phyloP scores from a whole-genome alignment of 2,113 vertebrate species.

The Anthoscopus minutus region DNA sequence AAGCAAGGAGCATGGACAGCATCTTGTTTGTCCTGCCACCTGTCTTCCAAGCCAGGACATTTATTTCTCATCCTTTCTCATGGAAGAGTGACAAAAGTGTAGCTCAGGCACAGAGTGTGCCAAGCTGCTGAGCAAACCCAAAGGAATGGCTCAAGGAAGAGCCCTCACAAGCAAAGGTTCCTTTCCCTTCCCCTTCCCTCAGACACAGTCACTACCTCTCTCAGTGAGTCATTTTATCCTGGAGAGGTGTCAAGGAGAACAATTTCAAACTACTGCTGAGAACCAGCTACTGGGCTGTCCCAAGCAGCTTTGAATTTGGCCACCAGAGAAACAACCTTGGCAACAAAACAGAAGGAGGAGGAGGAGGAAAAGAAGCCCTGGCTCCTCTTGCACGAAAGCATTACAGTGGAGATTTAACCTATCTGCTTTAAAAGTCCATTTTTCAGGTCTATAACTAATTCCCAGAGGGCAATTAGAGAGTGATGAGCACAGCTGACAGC shows the following conservation, averaged over 20 bases:
- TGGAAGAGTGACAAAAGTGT: background rate
- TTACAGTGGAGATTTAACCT: background rate
- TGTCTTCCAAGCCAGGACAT: slow-evolving; percentile 21
- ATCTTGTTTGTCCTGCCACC: slow-evolving; percentile 45
- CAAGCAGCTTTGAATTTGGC: background rate
- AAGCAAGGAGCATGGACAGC: background rate
- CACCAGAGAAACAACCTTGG: slow-evolving; percentile 27
- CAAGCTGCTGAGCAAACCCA: slow-evolving; percentile 9
- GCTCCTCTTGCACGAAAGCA: background rate
- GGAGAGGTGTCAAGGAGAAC: slow-evolving; percentile 15
- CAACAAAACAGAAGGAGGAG: background rate
- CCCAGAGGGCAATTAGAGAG: background rate
- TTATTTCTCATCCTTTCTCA: slow-evolving; percentile 7
- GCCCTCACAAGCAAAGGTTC: background rate
- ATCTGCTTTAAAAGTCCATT: background rate
- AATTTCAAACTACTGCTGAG: background rate
- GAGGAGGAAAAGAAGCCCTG: background rate
- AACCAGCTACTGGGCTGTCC: slow-evolving; percentile 37
- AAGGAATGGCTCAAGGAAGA: background rate
- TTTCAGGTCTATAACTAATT: slow-evolving; percentile 32
- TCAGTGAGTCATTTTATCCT: slow-evolving; percentile 32
- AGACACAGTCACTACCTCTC: background rate
- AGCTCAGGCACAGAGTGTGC: background rate
- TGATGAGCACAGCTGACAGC: slow-evolving; percentile 26
- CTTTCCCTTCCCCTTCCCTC: slow-evolving; percentile 4